phyloP scores from a whole-genome alignment of 1,140 invertebrate genomes.

The Drosophila asahinai region DNA sequence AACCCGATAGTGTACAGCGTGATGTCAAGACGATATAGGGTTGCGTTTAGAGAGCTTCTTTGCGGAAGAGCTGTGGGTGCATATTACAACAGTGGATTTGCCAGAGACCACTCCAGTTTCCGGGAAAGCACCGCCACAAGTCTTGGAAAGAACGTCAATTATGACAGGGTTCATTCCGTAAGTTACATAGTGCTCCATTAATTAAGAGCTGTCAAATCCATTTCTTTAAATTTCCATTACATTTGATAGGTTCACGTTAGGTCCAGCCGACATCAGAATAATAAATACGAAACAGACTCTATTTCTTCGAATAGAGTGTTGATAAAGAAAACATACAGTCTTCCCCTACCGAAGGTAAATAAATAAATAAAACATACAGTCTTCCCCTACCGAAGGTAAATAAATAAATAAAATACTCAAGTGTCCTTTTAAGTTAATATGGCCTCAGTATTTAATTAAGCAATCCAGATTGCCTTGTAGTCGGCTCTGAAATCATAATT shows the following conservation, averaged over 20 bases:
- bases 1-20: slow-evolving; percentile 97
- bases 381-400: slow-evolving; percentile 52
- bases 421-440: neutral
- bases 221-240: neutral
- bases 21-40: slow-evolving; percentile 93
- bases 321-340: slow-evolving; percentile 58
- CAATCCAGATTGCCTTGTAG: neutral
- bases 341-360: slow-evolving; percentile 52
- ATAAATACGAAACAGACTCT: slow-evolving; percentile 22
- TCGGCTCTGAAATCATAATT: neutral
- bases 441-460: neutral
- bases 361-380: slow-evolving; percentile 26
- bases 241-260: slow-evolving; percentile 45
- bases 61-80: slow-evolving; percentile 85
- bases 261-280: slow-evolving; percentile 39
- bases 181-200: slow-evolving; percentile 8
- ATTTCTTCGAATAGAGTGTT: slow-evolving; percentile 43
- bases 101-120: slow-evolving; percentile 87
- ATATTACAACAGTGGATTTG: slow-evolving; percentile 85
- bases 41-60: slow-evolving; percentile 91
- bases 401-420: neutral
- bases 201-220: neutral
- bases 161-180: slow-evolving; percentile 69
- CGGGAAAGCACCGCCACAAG: slow-evolving; percentile 85
- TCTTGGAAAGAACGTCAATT: slow-evolving; percentile 49